Evolutionary conservation across 2,888 invertebrate species (phyloP).

Genomic region (Nymphalis polychloros): DNA sequence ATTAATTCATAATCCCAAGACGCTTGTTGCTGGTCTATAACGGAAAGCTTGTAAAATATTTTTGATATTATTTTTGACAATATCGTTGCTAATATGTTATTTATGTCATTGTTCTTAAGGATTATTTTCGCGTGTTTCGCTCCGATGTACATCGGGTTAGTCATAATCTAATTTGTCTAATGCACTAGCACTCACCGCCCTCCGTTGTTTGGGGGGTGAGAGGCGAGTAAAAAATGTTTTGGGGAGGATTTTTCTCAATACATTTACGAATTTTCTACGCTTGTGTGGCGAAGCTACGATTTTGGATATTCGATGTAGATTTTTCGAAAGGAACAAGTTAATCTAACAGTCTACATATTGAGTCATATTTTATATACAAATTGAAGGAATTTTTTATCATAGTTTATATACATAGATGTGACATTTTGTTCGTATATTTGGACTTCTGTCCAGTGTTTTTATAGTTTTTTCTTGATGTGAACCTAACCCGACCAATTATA

Average conservation of each 20-base stretch:
- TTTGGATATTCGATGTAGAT: slow-evolving; percentile 4
- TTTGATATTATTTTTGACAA: background rate
- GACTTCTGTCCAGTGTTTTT: too few relatives aligned
- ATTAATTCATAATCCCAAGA: background rate
- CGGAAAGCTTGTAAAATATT: background rate
- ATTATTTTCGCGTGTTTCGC: slow-evolving; percentile 20
- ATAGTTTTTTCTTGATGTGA: too few relatives aligned
- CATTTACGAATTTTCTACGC: slow-evolving; percentile 5
- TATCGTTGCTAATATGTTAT: slow-evolving; percentile 3
- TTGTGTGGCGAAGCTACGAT: background rate
- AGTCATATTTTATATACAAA: too few relatives aligned
- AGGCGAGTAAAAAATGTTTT: slow-evolving; percentile 22
- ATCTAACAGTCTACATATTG: too few relatives aligned
- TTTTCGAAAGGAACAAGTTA: background rate
- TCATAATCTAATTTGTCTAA: slow-evolving; percentile 62
- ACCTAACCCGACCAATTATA: too few relatives aligned
- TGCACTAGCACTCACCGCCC: slow-evolving; percentile 50
- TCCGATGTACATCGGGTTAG: slow-evolving; percentile 25
- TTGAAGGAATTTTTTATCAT: too few relatives aligned
- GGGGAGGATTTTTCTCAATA: slow-evolving; percentile 4
- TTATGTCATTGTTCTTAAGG: slow-evolving; percentile 2
- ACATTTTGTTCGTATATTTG: too few relatives aligned
- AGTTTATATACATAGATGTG: too few relatives aligned
- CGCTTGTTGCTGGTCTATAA: slow-evolving; percentile 3
- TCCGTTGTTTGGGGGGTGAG: slow-evolving; percentile 31